phyloP scores from a whole-genome alignment of 1,140 invertebrate genomes.

The Drosophila mauritiana region DNA sequence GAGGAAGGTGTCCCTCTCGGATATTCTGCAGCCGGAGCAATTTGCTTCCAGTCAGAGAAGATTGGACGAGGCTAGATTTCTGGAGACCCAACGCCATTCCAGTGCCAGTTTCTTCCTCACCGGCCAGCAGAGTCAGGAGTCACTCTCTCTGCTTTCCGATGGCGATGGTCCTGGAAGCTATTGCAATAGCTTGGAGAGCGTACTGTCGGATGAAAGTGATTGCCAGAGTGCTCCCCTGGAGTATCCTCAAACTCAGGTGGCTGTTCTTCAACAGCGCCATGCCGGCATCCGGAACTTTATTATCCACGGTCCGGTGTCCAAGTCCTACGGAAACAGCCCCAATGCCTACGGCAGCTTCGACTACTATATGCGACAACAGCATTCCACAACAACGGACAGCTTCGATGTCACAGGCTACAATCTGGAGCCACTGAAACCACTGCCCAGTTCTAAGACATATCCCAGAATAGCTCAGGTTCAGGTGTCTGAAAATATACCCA shows the following conservation, averaged over 20 bases:
- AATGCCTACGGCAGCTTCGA: slow-evolving; percentile 85
- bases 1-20: slow-evolving; percentile 80
- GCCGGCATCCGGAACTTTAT: slow-evolving; percentile 80
- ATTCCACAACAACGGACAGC: slow-evolving; percentile 48
- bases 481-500: slow-evolving; percentile 74
- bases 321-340: slow-evolving; percentile 87
- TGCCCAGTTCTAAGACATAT: slow-evolving; percentile 79
- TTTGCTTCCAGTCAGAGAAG: slow-evolving; percentile 63
- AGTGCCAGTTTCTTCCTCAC: slow-evolving; percentile 89
- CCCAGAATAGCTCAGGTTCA: slow-evolving; percentile 57
- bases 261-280: slow-evolving; percentile 86
- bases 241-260: slow-evolving; percentile 78
- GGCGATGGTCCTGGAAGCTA: slow-evolving; percentile 83
- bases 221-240: slow-evolving; percentile 91
- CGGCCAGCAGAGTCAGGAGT: slow-evolving; percentile 88
- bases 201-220: slow-evolving; percentile 91
- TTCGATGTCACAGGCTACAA: slow-evolving; percentile 82
- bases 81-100: slow-evolving; percentile 86
- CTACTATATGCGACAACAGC: slow-evolving; percentile 76
- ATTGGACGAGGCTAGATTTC: slow-evolving; percentile 75
- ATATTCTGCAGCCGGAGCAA: slow-evolving; percentile 77
- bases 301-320: slow-evolving; percentile 84
- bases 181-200: slow-evolving; percentile 92
- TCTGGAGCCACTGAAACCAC: slow-evolving; percentile 61
- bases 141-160: slow-evolving; percentile 90